Evolutionary conservation across 2,888 invertebrate genomes (phyloP).

Genomic region (Drosophila picticornis): DNA sequence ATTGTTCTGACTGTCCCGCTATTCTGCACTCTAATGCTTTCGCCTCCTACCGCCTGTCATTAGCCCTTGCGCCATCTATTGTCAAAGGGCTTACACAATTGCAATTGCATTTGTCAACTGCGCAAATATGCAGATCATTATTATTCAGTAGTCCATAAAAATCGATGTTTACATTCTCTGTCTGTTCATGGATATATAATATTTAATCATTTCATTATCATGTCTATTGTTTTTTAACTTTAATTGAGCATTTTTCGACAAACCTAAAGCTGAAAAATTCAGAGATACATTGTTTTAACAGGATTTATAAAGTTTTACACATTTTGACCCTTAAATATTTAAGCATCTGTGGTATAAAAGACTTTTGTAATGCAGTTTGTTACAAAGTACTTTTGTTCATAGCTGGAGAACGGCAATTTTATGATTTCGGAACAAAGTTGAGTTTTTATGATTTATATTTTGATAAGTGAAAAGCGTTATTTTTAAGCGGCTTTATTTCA

Average conservation of each 20-base stretch:
- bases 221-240: too few relatives aligned
- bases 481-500: background rate
- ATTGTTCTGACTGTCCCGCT: conserved; percentile 1
- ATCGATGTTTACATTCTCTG: background rate
- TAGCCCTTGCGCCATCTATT: background rate
- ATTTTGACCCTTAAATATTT: background rate
- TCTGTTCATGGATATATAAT: background rate
- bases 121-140: conserved; percentile 44
- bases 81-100: conserved; percentile 56
- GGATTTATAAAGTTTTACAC: background rate
- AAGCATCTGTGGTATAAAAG: background rate
- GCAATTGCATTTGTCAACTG: conserved; percentile 60
- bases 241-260: background rate
- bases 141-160: conserved; percentile 24
- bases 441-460: background rate
- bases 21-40: background rate
- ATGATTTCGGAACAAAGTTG: background rate
- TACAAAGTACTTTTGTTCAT: background rate
- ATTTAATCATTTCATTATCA: background rate
- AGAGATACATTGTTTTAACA: background rate
- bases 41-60: background rate
- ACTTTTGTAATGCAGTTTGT: background rate
- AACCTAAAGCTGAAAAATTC: background rate
- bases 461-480: background rate
- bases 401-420: background rate